Evolutionary conservation across 2,113 vertebrate species (phyloP), one percentile per base, ranked within the genome.

Genomic region (Naja naja): DNA sequence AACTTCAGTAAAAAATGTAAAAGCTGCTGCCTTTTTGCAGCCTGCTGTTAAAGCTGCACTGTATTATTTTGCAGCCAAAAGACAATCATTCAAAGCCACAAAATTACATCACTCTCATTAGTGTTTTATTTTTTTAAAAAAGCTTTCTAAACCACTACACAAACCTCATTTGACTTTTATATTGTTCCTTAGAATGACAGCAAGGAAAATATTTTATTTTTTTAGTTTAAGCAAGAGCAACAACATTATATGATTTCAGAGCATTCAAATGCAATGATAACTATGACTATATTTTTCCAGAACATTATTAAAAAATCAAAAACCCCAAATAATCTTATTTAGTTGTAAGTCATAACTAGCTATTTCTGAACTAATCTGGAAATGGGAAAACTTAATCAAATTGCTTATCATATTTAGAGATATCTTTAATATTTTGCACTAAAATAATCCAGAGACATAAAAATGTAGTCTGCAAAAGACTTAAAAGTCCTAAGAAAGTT

Each of bases 221-320:
- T 93, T 93, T 87, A 93, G 92, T 54, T 60, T 45, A 90, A 60
- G 0, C 18, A 87, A 39, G 53, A 60, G 55, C 94, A 95, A 85
- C 30, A 95, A 90, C 20, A 90, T 45, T 91, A 93, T 18, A 90
- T 54, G 88, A 94, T 91, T 96, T 92, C 91, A 94, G 4, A 89
- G 45, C 85, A 93, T 87, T 94, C 45, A 95, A 94, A 95, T 52
- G 34, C 0, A 3, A n/a, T 88, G 91, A 53, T 85, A 94, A 87
- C 27, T 47, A 90, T 91, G 52, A 93, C 0, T 74, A 85, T 43
- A 86, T 89, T 92, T 92, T 92, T 90, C 89, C 39, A 94, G 85
- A 96, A 92, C 25, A 20, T 39, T 81, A 54, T 93, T 94, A 47
- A 91, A 60, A 85, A 12, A 85, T 81, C 45, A 91, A 91, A 58